A percentile compares a stretch with the other conserved stretches of the same genome.
Conservation (phyloP, 1,140 invertebrate genomes). For the Ganaspis sp. region DNA sequence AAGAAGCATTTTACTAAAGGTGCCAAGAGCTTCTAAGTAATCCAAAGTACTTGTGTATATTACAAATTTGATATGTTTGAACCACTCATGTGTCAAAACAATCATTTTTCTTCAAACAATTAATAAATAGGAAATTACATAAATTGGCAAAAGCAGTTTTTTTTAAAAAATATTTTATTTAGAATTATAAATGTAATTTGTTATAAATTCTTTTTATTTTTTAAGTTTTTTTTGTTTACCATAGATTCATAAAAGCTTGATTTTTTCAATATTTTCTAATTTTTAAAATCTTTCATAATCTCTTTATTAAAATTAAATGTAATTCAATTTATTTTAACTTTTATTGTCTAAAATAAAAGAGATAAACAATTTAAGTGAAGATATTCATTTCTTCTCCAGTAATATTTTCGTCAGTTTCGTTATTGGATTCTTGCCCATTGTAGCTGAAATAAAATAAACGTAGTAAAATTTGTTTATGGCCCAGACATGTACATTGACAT, state of each 20-base stretch:
- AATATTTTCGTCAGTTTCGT: neutral
- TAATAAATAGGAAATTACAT: neutral
- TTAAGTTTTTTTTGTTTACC: no score
- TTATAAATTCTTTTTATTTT: no score
- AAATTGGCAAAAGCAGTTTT: no score
- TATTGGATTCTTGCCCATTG: neutral
- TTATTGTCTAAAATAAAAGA: no score
- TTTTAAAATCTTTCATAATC: no score
- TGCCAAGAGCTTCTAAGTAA: neutral
- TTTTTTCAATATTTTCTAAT: no score
- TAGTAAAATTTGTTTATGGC: neutral
- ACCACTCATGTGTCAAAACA: neutral
- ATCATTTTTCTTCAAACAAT: neutral
- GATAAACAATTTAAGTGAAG: no score
- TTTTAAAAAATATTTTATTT: no score
- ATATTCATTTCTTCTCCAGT: no score
- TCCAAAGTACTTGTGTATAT: neutral
- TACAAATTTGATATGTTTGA: conserved; percentile 6
- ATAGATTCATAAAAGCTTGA: no score
- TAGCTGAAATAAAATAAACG: neutral
- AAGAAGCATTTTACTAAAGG: neutral
- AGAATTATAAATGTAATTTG: neutral
- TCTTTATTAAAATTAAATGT: no score
- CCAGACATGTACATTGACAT: neutral
- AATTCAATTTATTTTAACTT: no score